Base-by-base conservation (phyloP, 1,140 invertebrate species). In the Delia radicum region DNA sequence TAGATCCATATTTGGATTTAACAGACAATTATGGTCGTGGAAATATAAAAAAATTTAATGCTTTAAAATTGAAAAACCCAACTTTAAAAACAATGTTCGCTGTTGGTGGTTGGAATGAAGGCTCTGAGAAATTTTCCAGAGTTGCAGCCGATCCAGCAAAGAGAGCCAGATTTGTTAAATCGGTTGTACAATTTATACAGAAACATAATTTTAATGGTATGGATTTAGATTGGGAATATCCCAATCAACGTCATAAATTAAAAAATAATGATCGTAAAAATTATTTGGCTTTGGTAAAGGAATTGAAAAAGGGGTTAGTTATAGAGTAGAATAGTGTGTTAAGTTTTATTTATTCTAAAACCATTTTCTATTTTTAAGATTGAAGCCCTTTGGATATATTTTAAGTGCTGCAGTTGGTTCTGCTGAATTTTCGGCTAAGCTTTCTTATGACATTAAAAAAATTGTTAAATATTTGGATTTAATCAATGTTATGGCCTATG, bases 221-320 rank as follows among this genome's bases (percentile, higher is more conserved):
- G 1, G 94, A 95, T 81, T 21, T 95, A 13, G 93, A 95, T 81
- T 95, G 94, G 94, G 93, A 95, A 77, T 94, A 94, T 80, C 94
- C 93, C 0, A 89, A 87, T 13, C 89, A 91, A 78, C 84, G 92
- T 55, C 92, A 92, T 2, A 85, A 87, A 8, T 74, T 89, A 2
- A 82, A 84, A 3, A 69, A 8, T n/a, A 88, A 87, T 69, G 86
- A 89, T 78, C 82, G 87, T 4, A 76, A 82, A 37, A 87, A 91
- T 81, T 89, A 87, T 82, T 79, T 89, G 72, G 80, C 85, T 74
- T 78, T 92, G 0, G 76, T 92, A 0, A 88, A 87, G 74, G 91
- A 93, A 80, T 76, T 93, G 0, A 89, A 87, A 77, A 82, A 86
- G 31, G 89, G 86, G 69, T 91, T 55, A 18, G 10, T 37, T 2